Evolutionary conservation across 2,113 vertebrate genomes (phyloP), one percentile per base, ranked within the genome.

Genomic region (Bufo gargarizans): DNA sequence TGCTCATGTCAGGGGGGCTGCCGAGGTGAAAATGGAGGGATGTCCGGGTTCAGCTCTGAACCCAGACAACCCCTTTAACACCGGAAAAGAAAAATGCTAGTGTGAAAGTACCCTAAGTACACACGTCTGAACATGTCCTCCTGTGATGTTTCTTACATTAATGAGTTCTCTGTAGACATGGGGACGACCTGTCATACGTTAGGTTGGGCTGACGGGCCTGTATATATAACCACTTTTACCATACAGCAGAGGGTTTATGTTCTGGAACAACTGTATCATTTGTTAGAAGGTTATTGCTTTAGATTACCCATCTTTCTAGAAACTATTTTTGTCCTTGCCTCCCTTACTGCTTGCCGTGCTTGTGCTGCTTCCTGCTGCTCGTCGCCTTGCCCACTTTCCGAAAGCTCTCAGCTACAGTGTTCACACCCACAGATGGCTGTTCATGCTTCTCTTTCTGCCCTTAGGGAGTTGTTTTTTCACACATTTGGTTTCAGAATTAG

Each of bases 381-480:
- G 33, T 47, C 1, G 9, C 59, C 45, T 49, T 65, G 19, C 45
- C 76, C 76, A 47, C 8, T 77, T 19, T 77, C 45, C 17, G 16
- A n/a, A 3, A 22, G 19, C 17, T 45, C 17, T 74, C 14, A 47
- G 33, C 72, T 77, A 19, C 17, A 19, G 20, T 47, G 45, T 13
- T 69, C 82, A 19, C 81, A 22, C 61, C 61, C 63, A 63, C 45
- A 82, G 59, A 82, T 82, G 53, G 45, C 82, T 69, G 45, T n/a
- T 82, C 81, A 20, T 6, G 10, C 12, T 50, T 63, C 61, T 83
- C 16, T 12, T 47, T 53, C 45, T 83, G 58, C 43, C 45, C 82
- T 83, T 13, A 16, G 59, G 19, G 61, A 47, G 9, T 20, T 67
- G 81, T 4, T 22, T 83, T 69, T 4, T 83, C 59, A 45, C 80